These are phyloP conservation scores for Andrena bucephala DNA, from an alignment of 2,888 invertebrate species.

Conservation along the genomic window DNA sequence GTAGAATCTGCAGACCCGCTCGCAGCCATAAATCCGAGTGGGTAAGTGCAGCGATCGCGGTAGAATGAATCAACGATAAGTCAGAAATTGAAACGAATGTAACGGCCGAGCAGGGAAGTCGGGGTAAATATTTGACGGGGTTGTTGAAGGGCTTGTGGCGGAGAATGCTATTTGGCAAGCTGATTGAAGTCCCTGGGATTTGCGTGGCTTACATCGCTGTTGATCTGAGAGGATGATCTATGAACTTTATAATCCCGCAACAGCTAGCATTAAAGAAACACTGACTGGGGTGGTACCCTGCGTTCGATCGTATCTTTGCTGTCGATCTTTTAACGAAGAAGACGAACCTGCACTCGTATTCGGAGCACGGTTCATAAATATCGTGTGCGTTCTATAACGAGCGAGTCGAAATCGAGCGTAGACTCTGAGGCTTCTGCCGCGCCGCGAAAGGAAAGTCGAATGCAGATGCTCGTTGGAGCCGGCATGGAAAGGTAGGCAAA, in stretches of 20 bases:
- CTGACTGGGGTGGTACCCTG: too few relatives aligned
- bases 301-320: too few relatives aligned
- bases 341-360: too few relatives aligned
- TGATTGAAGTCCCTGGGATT: not conserved
- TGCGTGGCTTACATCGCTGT: not conserved
- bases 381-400: too few relatives aligned
- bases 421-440: slow-evolving; percentile 23
- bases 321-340: too few relatives aligned
- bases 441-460: slow-evolving; percentile 17
- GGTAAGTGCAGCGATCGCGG: not conserved
- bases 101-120: not conserved
- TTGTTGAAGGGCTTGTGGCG: not conserved
- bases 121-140: not conserved
- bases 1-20: slow-evolving; percentile 20
- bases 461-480: slow-evolving; percentile 26
- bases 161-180: not conserved
- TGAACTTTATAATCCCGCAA: too few relatives aligned
- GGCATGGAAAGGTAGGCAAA: slow-evolving; percentile 63
- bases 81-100: slow-evolving; percentile 16
- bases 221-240: too few relatives aligned
- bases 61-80: not conserved
- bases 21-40: not conserved
- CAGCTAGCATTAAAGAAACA: too few relatives aligned
- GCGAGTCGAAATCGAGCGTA: not conserved
- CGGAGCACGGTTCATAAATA: too few relatives aligned